Evolutionary conservation across 2,797 vertebrate species (phyloP), one percentile per base, ranked within the genome.

Genomic region (Sebastes matsubarae): DNA sequence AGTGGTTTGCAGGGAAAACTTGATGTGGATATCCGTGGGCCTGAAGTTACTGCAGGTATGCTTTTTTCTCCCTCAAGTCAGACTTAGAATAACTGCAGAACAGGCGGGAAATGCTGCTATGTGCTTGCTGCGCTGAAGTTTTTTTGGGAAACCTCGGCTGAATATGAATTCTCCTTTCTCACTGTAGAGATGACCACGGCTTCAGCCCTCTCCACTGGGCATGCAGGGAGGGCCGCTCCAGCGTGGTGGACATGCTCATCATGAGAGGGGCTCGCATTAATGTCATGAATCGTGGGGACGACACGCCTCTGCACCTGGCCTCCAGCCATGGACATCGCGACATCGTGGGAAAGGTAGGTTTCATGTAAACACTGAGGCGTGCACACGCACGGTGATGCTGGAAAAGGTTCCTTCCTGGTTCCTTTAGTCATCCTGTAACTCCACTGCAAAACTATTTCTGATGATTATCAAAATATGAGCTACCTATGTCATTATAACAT

Each of bases 141-240:
- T 73, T 32, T 78, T 71, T 24, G 13, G 69, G 11, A 16, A 68
- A 64, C 16, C 12, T 69, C 2, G 57, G 3, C 50, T 86, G 16
- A 87, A 24, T 73, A n/a, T 72, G 24, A 78, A 61, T 69, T 32
- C 32, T 36, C 18, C 9, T 74, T 57, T 77, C 27, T 58, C 18
- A 0, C 74, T 61, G 20, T 89, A 99, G 98, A 72, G 98, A 99
- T 2, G 98, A 99, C 94, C 98, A 99, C 0, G 98, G 98, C 70
- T 99, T 99, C 94, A 99, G 98, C 87, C 98, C 98, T 4, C 94
- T 99, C 60, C 98, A 99, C 95, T 99, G 98, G 98, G 98, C 98
- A 0, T 99, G 98, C 91, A 96, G 98, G 0, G 98, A 99, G 83
- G 98, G 98, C 30, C 97, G 98, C 46, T 95, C 96, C 67, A 97